Evolutionary conservation across 2,797 vertebrate genomes (phyloP), one percentile per base, ranked within the genome.

Genomic region (Kryptopterus vitreolus): DNA sequence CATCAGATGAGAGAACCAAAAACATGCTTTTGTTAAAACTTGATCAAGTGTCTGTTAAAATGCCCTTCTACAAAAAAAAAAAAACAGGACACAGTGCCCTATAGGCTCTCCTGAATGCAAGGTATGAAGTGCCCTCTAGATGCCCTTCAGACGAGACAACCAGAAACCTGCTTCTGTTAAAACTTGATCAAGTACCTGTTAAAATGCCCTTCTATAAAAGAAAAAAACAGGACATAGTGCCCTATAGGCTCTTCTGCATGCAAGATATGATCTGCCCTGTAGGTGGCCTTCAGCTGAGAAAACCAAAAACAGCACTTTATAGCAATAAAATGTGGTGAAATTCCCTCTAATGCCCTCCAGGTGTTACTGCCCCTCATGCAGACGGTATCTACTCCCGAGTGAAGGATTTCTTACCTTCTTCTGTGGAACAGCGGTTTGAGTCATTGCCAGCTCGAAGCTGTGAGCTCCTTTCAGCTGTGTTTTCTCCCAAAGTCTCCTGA

Each of bases 401-500:
- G 43, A 48, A 2, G 65, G 38, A 26, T 50, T 75, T 35, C 77
- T 72, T 90, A 94, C 97, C 96, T 97, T 97, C 81, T 94, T 95
- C 81, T 93, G 94, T 3, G 93, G 96, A 84, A 96, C 95, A 0
- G 89, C 90, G 52, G 92, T 93, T 81, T 98, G 95, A 16, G 94
- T 94, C 92, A 99, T 95, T 76, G 95, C 95, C 50, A 93, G 89
- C 86, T 95, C 94, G 73, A 99, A 98, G 88, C 95, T 96, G 88
- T 95, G 95, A 0, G 85, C 88, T 76, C 93, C 95, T 63, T 94
- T 95, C 3, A 94, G 87, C 88, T 96, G 95, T 0, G 93, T 95
- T 91, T 94, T 95, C 89, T 95, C 95, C 98, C 97, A 99, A 31
- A 98, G 91, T 3, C 91, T 91, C 79, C 92, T 92, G 16, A 99